A percentile compares a stretch with the other conserved stretches of the same genome.
These are phyloP conservation scores for Dinoponera quadriceps DNA, from an alignment of 1,140 invertebrate genomes.

Conservation along the genomic window DNA sequence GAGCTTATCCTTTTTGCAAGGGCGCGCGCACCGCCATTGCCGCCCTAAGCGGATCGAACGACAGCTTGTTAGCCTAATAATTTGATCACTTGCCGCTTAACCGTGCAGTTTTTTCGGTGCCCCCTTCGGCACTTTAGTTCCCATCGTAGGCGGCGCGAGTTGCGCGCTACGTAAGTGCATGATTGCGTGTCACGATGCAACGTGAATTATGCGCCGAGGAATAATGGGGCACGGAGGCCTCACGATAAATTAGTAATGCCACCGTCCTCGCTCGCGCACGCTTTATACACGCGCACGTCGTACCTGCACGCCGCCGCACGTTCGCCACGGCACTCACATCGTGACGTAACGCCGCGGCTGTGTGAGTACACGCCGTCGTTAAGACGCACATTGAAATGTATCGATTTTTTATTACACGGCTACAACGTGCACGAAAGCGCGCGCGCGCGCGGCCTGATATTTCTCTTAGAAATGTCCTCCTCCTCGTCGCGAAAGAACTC, in stretches of 20 bases:
- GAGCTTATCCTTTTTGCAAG: slow-evolving; percentile 16
- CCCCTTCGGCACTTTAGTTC: slow-evolving; percentile 34
- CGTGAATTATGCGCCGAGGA: slow-evolving; percentile 51
- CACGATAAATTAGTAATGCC: slow-evolving; percentile 51
- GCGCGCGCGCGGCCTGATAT: neutral
- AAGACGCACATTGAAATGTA: slow-evolving; percentile 54
- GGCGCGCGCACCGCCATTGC: neutral
- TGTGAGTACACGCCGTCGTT: slow-evolving; percentile 29
- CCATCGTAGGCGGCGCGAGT: slow-evolving; percentile 3
- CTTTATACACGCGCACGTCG: neutral
- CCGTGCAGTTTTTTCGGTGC: slow-evolving; percentile 37
- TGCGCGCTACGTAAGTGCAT: slow-evolving; percentile 34
- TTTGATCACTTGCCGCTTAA: slow-evolving; percentile 51
- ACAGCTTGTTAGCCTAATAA: slow-evolving; percentile 53
- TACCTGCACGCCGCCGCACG: neutral
- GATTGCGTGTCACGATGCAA: slow-evolving; percentile 57
- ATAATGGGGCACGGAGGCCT: slow-evolving; percentile 36
- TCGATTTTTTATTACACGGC: slow-evolving; percentile 56
- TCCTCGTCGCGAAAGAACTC: neutral
- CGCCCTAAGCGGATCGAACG: slow-evolving; percentile 45
- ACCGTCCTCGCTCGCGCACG: neutral
- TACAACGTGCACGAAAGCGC: slow-evolving; percentile 34
- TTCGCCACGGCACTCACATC: neutral
- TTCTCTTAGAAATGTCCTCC: slow-evolving; percentile 7
- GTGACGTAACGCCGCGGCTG: slow-evolving; percentile 27